A percentile compares a stretch with the other conserved stretches of the same genome.
Evolutionary conservation across 92 coral and sea anemone genomes (phyloP).

Genomic region (Heteractis magnifica): DNA sequence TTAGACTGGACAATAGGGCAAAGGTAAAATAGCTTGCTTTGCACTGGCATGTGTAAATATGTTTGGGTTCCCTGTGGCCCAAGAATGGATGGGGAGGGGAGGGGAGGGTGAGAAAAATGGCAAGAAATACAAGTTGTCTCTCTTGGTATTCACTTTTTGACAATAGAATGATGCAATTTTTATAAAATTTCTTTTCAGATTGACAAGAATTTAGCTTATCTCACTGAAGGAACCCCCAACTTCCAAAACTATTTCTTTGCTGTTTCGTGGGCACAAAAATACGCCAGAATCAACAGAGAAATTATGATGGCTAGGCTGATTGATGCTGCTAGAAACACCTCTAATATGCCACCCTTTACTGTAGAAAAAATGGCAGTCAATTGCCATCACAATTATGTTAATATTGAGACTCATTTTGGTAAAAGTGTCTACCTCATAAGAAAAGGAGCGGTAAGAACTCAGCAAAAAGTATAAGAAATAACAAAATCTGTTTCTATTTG

Average conservation of each 20-base stretch:
- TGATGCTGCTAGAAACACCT: conserved; percentile 54
- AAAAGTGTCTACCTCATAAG: conserved; percentile 73
- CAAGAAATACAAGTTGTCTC: background rate
- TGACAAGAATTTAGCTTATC: conserved; percentile 71
- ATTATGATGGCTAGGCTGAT: conserved; percentile 70
- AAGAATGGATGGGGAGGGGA: background rate
- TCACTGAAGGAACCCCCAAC: conserved; percentile 66
- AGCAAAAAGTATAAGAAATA: too few relatives aligned
- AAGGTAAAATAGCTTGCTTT: conserved; percentile 37
- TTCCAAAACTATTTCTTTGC: conserved; percentile 74
- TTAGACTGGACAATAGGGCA: conserved; percentile 53
- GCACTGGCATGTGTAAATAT: background rate
- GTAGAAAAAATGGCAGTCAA: conserved; percentile 74
- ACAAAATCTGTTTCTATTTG: background rate
- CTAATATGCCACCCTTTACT: conserved; percentile 59
- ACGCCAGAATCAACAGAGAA: conserved; percentile 71
- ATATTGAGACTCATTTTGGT: conserved; percentile 70
- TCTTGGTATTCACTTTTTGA: background rate
- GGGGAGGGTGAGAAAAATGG: background rate
- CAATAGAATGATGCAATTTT: background rate
- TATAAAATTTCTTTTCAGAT: conserved; percentile 23
- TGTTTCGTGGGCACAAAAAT: conserved; percentile 77
- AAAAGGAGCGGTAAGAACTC: conserved; percentile 71
- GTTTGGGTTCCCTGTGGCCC: background rate
- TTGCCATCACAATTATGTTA: conserved; percentile 88